Base-by-base conservation (phyloP, 2,888 invertebrate species). In the Trichogramma evanescens region DNA sequence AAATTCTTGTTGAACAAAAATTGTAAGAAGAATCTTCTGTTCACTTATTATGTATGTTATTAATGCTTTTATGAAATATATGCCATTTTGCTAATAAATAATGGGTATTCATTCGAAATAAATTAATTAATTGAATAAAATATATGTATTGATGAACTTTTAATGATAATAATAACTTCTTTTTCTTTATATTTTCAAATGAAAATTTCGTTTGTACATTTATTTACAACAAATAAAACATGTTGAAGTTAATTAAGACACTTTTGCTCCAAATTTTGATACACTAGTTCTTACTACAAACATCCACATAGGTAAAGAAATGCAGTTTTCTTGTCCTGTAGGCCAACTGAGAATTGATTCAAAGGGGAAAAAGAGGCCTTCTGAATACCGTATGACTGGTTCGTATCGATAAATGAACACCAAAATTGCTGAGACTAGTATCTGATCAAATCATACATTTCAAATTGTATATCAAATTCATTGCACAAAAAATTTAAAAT, bases 311-410 rank as follows among this genome's bases (percentile, higher is more conserved):
- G 70, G 48, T 39, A 77, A 65, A 53, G 76, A 76, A 63, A 77
- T 73, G 4, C 72, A 70, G 65, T 70, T 70, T 42, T 70, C 68
- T 5, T 70, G 64, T 40, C 63, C 49, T 50, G 70, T 68, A 10
- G 76, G 76, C 76, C 75, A 78, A 52, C 73, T 72, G n/a, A 76
- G 59, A 39, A 76, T 40, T 55, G 60, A 60, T 49, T 72, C 66
- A 4, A 76, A 49, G 2, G 75, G 75, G 74, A 75, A 74, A 1
- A 76, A 50, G 38, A 66, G 64, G 44, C 68, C 71, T 50, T 68
- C 66, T 44, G 76, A 70, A 6, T 76, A 59, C 62, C 69, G 63
- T 54, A 74, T 66, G 5, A 76, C 72, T 45, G 75, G 70, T 58
- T 71, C 72, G 13, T 54, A 71, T 54, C 69, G 67, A 50, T 75